A percentile compares a stretch with the other conserved stretches of the same genome.
Evolutionary conservation across 2,113 vertebrate species (phyloP).

Genomic region (Tonatia bakeri): DNA sequence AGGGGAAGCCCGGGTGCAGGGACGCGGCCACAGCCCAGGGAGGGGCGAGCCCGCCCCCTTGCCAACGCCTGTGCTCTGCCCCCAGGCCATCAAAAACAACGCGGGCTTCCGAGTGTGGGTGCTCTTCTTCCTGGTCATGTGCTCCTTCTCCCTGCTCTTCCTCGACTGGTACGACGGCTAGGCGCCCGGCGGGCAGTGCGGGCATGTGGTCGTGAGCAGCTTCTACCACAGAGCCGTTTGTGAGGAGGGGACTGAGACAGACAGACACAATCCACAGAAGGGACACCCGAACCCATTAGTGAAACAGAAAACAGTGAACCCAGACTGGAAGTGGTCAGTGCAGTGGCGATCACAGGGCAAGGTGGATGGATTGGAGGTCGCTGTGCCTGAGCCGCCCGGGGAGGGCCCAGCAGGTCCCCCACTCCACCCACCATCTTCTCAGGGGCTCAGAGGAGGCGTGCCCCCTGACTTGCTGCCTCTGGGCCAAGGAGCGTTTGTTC

Average conservation of each 20-base stretch:
- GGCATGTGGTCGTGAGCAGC: fast-evolving
- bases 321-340: background rate
- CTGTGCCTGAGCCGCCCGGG: background rate
- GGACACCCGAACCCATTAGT: background rate
- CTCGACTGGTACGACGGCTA: conserved; percentile 99
- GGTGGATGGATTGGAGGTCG: fast-evolving
- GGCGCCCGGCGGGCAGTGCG: fast-evolving
- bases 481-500: background rate
- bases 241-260: background rate
- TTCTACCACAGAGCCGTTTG: background rate
- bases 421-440: background rate
- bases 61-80: background rate
- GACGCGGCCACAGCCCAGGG: background rate
- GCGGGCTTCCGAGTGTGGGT: conserved; percentile 99
- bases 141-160: conserved; percentile 97
- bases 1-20: background rate
- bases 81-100: conserved; percentile 98
- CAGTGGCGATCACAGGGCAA: fast-evolving
- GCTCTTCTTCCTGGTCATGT: conserved; percentile 99
- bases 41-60: background rate
- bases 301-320: background rate
- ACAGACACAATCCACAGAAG: background rate
- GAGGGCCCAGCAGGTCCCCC: background rate
- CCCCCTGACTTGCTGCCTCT: background rate
- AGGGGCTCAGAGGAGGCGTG: background rate